These are phyloP conservation scores for Drosophila lacicola DNA, from an alignment of 2,888 invertebrate species.

Conservation along the genomic window DNA sequence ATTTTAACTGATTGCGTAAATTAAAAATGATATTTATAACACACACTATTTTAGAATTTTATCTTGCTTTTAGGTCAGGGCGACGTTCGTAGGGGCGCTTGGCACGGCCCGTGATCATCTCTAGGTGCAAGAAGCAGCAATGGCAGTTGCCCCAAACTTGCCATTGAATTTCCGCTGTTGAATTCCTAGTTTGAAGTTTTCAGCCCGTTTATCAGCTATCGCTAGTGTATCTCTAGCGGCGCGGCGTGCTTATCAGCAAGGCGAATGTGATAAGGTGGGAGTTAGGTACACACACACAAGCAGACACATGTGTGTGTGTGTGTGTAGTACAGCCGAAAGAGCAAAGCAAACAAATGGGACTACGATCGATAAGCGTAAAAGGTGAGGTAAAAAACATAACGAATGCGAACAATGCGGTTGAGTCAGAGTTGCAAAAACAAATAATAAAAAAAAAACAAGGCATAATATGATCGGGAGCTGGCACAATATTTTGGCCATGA, in stretches of 20 bases:
- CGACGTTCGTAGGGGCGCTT: conserved; percentile 15
- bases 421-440: conserved; percentile 46
- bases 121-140: conserved; percentile 18
- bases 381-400: conserved; percentile 32
- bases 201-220: conserved; percentile 39
- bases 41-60: conserved; percentile 9
- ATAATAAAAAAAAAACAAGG: neutral
- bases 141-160: conserved; percentile 55
- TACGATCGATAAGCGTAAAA: conserved; percentile 46
- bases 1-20: neutral
- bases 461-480: conserved; percentile 28
- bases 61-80: conserved; percentile 43
- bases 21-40: conserved; percentile 19
- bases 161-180: conserved; percentile 66
- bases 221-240: conserved; percentile 11
- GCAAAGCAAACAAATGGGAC: conserved; percentile 54
- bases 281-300: conserved; percentile 20
- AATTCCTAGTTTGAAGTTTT: conserved; percentile 29
- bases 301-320: neutral
- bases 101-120: conserved; percentile 18
- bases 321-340: conserved; percentile 19
- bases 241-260: conserved; percentile 54
- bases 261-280: conserved; percentile 41
- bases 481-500: conserved; percentile 46
- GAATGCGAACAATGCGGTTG: conserved; percentile 24